Evolutionary conservation across 2,888 invertebrate species (phyloP).

Genomic region (Deilephila porcellus): DNA sequence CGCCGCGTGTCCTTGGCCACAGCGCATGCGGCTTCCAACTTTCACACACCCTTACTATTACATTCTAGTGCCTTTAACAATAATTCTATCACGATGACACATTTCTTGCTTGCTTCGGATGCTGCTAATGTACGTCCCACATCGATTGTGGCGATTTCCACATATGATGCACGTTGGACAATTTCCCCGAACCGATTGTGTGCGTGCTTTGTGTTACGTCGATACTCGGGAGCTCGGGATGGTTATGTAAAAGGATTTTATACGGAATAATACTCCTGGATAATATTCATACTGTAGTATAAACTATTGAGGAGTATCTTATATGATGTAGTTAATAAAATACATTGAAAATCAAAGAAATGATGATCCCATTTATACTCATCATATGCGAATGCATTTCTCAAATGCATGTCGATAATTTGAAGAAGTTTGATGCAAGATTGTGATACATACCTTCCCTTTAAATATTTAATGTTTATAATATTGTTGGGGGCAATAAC

Average conservation of each 20-base stretch:
- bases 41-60: slow-evolving; percentile 69
- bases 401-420: background rate
- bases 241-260: slow-evolving; percentile 8
- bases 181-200: background rate
- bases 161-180: background rate
- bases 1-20: slow-evolving; percentile 75
- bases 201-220: slow-evolving; percentile 20
- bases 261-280: background rate
- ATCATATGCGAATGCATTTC: background rate
- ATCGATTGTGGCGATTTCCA: slow-evolving; percentile 18
- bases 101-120: slow-evolving; percentile 48
- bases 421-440: background rate
- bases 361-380: background rate
- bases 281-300: background rate
- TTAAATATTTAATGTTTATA: background rate
- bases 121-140: slow-evolving; percentile 24
- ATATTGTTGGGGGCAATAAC: slow-evolving; percentile 35
- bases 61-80: slow-evolving; percentile 66
- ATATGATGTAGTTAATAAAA: background rate
- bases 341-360: background rate
- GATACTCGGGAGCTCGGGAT: background rate
- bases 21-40: slow-evolving; percentile 72
- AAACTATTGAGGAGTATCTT: background rate
- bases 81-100: slow-evolving; percentile 60
- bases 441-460: background rate